phyloP scores from a whole-genome alignment of 2,888 invertebrate genomes.

The Piscicola geometra region DNA sequence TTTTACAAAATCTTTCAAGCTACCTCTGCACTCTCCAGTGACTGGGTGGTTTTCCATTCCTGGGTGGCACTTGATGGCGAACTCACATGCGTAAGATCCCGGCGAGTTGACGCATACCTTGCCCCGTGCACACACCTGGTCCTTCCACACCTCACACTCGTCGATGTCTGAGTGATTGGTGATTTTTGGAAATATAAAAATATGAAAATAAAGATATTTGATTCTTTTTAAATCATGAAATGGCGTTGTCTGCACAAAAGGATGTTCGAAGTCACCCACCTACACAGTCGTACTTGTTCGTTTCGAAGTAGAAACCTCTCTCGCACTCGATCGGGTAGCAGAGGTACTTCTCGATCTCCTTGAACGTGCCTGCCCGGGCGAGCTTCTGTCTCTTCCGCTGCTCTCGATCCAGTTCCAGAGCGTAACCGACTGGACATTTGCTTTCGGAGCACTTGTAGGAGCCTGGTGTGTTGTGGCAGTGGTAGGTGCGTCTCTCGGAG shows the following conservation, averaged over 20 bases:
- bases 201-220: too few relatives aligned
- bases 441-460: constrained; percentile 26
- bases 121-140: constrained; percentile 65
- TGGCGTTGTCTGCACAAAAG: too few relatives aligned
- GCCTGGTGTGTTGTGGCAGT: constrained; percentile 16
- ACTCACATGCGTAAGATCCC: constrained; percentile 69
- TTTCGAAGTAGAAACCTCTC: constrained; percentile 10
- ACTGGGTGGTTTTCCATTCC: constrained; percentile 16
- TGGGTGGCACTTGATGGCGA: constrained; percentile 10
- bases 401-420: constrained; percentile 2
- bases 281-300: constrained; percentile 21
- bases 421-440: constrained; percentile 12
- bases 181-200: not conserved
- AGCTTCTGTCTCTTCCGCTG: not conserved
- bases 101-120: constrained; percentile 75
- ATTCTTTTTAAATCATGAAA: too few relatives aligned
- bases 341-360: not conserved
- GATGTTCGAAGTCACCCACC: not conserved
- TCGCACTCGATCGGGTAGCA: constrained; percentile 23
- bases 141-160: constrained; percentile 40
- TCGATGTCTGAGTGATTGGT: constrained; percentile 15
- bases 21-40: constrained; percentile 23
- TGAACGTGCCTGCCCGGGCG: not conserved
- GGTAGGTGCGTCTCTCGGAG: not conserved
- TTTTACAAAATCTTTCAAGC: too few relatives aligned